Base-by-base conservation (phyloP, 2,888 invertebrate species). In the Herminia tarsipennalis region DNA sequence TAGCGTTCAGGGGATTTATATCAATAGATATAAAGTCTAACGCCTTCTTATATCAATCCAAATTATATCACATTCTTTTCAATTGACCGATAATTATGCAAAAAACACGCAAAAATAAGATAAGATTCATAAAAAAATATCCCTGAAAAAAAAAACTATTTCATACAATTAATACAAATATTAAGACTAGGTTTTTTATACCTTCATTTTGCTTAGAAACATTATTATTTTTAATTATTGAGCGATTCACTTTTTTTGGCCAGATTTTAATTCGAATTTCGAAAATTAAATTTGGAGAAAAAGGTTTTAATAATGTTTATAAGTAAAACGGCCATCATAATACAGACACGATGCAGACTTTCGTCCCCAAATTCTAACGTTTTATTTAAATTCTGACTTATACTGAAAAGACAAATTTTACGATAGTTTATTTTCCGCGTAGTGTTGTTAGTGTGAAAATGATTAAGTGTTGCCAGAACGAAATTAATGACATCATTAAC, bases 1-100 rank as follows among this genome's bases (percentile, higher is more conserved):
- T 52, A 69, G 84, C 86, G 82, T 83, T 86, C 75, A 68, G 74
- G 82, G 66, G 53, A 75, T 54, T 76, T 86, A 88, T 88, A 88
- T 88, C 87, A 52, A 66, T 13, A 40, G 84, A 89, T 88, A 88
- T 81, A 88, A 86, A 86, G 71, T 78, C 78, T 83, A 88, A 88
- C 86, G 84, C 86, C 36, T 36, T 25, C 8, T 20, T 56, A 53
- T 35, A 41, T 29, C 48, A 28, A 12, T 37, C 30, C 12, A 28
- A 20, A 25, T 27, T 17, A 44, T 59, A 51, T 67, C 65, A 64
- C 56, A 53, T 40, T 34, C 13, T 35, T 40, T 41, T 37, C 30
- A 22, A 36, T 40, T 14, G 17, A 47, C 49, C 40, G 28, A 41
- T 21, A 5, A 34, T 17, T 43, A 58, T 45, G 46, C 37, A 12